phyloP scores from a whole-genome alignment of 64 coral and sea anemone species.

The Stichodactyla helianthus region DNA sequence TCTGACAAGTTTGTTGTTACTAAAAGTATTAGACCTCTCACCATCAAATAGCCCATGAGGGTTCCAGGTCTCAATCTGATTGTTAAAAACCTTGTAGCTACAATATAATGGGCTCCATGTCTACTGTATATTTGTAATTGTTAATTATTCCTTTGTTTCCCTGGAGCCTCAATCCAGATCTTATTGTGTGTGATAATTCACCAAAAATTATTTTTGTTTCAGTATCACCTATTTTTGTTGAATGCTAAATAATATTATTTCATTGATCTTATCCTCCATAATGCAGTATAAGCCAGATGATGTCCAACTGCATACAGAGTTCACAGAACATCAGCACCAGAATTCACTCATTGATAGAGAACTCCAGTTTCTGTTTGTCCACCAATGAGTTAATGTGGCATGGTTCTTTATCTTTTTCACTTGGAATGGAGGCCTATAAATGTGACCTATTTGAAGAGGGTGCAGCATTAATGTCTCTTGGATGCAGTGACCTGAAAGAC shows the following conservation, averaged over 20 bases:
- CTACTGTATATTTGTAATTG: too few species aligned
- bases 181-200: too few species aligned
- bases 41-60: too few species aligned
- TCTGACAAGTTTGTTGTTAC: too few species aligned
- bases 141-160: too few species aligned
- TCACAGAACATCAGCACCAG: neutral
- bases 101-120: too few species aligned
- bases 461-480: conserved; percentile 22
- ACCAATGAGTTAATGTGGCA: conserved; percentile 45
- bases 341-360: conserved; percentile 23
- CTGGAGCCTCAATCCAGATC: too few species aligned
- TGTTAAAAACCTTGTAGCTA: too few species aligned
- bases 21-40: too few species aligned
- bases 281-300: neutral
- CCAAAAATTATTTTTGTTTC: too few species aligned
- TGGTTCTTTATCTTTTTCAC: conserved; percentile 10
- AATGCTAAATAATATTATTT: neutral
- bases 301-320: conserved; percentile 13
- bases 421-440: conserved; percentile 42
- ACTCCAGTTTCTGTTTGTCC: conserved; percentile 24
- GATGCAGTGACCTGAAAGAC: conserved; percentile 40
- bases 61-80: too few species aligned
- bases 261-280: neutral
- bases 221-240: too few species aligned
- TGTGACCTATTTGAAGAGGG: conserved; percentile 30